Base-by-base conservation (phyloP, 2,113 vertebrate genomes). In the Neodontobutis hainanensis region DNA sequence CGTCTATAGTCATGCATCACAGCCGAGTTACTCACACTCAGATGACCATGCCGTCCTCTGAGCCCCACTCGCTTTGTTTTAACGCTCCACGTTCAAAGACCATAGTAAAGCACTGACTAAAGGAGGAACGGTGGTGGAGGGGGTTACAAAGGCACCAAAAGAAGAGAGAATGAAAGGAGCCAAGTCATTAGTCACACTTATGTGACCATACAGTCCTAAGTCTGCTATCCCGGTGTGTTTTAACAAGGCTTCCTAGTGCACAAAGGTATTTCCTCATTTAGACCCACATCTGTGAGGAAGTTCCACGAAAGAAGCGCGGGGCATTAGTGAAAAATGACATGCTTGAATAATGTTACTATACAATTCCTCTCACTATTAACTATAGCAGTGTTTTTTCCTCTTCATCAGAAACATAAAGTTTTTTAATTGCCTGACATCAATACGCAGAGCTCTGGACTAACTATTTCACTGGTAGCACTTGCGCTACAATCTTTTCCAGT, bases 1-100 rank as follows among this genome's bases (percentile, higher is more conserved):
- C 69, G 65, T 75, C 85, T 78, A 73, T 84, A 83, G 75, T 79
- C 81, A 75, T 83, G 80, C 81, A 83, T 87, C 74, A 80, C 64
- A 75, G 76, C 55, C 63, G 50, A 78, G 73, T 88, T 87, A 73
- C 71, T 77, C 64, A 68, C 64, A 84, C 78, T 85, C 65, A 83
- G 52, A 53, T 80, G 79, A 81, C 79, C 77, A 55, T 46, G 65
- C 51, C 7, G 32, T 65, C 60, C 43, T 69, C 44, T 65, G 61
- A 16, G 75, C 38, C 15, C 63, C n/a, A 56, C 53, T 43, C 75
- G 72, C 40, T 64, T 75, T 67, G 67, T 73, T 81, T 84, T 63
- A 84, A 78, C 56, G 82, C 80, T 46, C 63, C 72, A 61, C 43
- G 56, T 45, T 66, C 50, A 59, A 65, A 61, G 14, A 12, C 12